Evolutionary conservation across 2,113 vertebrate species (phyloP).

Genomic region (western clawed frog (Xenopus tropicalis)): UCB_Xtro_10.0 CM004443.2:192333001-192333500

Average conservation of each 20-base stretch:
- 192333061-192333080: constrained; percentile 23
- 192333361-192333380: too few species aligned
- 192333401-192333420: too few species aligned
- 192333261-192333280: constrained; percentile 21
- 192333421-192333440: too few species aligned
- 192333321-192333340: too few species aligned
- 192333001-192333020: background rate
- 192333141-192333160: constrained; percentile 25
- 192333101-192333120: constrained; percentile 24
- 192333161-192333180: constrained; percentile 27
- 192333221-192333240: constrained; percentile 27
- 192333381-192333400: too few species aligned
- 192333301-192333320: too few species aligned
- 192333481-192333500: too few species aligned
- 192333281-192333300: too few species aligned
- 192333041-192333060: constrained; percentile 3
- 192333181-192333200: constrained; percentile 29
- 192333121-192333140: constrained; percentile 36
- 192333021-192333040: background rate
- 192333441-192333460: too few species aligned
- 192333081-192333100: constrained; percentile 38
- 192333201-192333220: constrained; percentile 14
- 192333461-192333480: too few species aligned
- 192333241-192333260: constrained; percentile 24
- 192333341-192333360: too few species aligned